These are phyloP conservation scores for Ephydatia muelleri DNA, from an alignment of 37 sponge, comb jelly and placozoan species.

Conservation along the genomic window DNA sequence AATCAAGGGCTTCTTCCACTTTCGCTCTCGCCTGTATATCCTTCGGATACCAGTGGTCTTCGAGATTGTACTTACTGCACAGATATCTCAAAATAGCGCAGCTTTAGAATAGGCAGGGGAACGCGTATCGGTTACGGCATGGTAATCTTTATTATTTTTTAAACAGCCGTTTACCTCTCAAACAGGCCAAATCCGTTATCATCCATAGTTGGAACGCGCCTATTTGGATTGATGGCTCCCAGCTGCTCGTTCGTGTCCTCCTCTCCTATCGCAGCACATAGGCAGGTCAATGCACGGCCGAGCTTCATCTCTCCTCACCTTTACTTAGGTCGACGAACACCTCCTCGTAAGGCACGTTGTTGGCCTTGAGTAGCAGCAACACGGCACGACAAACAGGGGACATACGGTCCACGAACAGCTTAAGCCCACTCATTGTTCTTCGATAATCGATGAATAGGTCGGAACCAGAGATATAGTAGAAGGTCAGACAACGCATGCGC, in stretches of 20 bases:
- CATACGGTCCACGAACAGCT: conserved; percentile 46
- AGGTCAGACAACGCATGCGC: conserved; percentile 14
- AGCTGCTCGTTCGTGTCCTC: conserved; percentile 27
- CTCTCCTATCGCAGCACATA: conserved; percentile 26
- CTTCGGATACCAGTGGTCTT: conserved; percentile 80
- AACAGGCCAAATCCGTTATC: conserved; percentile 55
- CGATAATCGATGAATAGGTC: background rate
- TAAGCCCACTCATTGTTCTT: conserved; percentile 47
- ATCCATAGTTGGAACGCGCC: conserved; percentile 44
- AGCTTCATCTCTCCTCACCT: conserved; percentile 38
- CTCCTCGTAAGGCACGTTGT: conserved; percentile 57
- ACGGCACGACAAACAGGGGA: conserved; percentile 76
- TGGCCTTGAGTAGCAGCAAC: conserved; percentile 53
- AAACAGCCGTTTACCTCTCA: conserved; percentile 46
- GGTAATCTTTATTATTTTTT: background rate
- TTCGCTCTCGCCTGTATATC: conserved; percentile 45
- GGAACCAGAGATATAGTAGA: background rate
- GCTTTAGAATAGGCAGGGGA: conserved; percentile 11
- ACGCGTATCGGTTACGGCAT: background rate
- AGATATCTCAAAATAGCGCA: conserved; percentile 71
- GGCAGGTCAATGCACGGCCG: no score
- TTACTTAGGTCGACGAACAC: conserved; percentile 28
- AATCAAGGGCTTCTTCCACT: conserved; percentile 70
- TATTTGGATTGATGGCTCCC: conserved; percentile 21
- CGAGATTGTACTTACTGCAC: conserved; percentile 46